phyloP scores from a whole-genome alignment of 2,113 vertebrate genomes.

The Geococcyx californianus region DNA sequence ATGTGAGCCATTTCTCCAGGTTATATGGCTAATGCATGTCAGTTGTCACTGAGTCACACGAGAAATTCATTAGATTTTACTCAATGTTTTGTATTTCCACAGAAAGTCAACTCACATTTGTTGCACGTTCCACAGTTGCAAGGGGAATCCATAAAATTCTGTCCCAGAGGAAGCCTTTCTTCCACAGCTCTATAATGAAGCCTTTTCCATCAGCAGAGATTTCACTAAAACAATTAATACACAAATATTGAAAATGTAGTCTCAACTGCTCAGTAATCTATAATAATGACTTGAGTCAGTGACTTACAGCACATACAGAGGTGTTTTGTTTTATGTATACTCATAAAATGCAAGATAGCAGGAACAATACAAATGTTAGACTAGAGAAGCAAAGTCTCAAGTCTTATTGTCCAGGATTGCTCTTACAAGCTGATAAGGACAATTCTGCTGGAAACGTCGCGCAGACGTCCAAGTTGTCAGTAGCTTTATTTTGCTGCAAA shows the following conservation, averaged over 20 bases:
- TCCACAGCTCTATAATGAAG: constrained; percentile 71
- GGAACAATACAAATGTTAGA: background rate
- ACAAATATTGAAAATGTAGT: background rate
- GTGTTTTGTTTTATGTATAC: background rate
- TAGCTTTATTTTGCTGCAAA: background rate
- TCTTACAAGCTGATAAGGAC: background rate
- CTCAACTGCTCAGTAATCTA: background rate
- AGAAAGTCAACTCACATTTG: constrained; percentile 55
- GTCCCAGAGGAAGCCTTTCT: constrained; percentile 72
- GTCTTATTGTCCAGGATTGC: background rate
- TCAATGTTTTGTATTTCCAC: background rate
- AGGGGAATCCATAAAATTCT: constrained; percentile 71
- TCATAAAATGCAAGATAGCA: background rate
- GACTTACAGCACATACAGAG: background rate
- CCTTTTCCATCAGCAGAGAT: constrained; percentile 53
- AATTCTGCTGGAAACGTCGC: background rate
- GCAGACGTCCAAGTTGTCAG: background rate
- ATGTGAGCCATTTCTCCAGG: background rate
- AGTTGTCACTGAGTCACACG: background rate
- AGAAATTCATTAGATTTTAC: background rate
- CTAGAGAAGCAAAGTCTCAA: background rate
- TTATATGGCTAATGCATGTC: background rate
- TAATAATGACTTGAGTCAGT: background rate
- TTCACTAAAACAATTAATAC: constrained; percentile 55
- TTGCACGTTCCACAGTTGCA: constrained; percentile 43